Evolutionary conservation across 2,888 invertebrate genomes (phyloP).

Genomic region (Pedicia rivosa): DNA sequence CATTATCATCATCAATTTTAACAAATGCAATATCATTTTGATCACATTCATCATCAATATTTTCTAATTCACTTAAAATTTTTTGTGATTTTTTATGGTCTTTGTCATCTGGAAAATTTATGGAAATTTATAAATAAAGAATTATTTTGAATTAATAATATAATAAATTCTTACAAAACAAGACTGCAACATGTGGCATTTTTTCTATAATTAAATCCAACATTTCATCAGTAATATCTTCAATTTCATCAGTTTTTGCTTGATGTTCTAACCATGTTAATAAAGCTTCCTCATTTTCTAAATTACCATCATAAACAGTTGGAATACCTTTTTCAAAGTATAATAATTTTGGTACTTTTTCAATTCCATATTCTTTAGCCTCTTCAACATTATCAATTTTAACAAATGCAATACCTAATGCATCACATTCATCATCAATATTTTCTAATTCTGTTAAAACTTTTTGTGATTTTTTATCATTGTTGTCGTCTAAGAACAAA

Average conservation of each 20-base stretch:
- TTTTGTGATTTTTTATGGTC: constrained; percentile 83
- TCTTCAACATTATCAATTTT: constrained; percentile 85
- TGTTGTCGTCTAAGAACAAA: constrained; percentile 58
- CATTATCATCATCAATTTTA: constrained; percentile 74
- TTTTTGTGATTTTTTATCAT: constrained; percentile 72
- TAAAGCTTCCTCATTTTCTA: constrained; percentile 80
- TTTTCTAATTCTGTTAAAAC: constrained; percentile 80
- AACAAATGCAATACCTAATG: constrained; percentile 76
- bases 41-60: constrained; percentile 88
- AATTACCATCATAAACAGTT: constrained; percentile 62
- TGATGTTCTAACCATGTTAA: constrained; percentile 75
- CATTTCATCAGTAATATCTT: constrained; percentile 91
- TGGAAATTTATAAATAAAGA: constrained; percentile 9
- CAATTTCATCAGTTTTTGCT: constrained; percentile 76
- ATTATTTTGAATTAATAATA: constrained; percentile 5
- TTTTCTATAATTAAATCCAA: constrained; percentile 74
- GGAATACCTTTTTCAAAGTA: constrained; percentile 69
- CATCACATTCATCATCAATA: constrained; percentile 85
- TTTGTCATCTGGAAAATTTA: constrained; percentile 53
- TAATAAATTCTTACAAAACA: constrained; percentile 59
- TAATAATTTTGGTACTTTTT: constrained; percentile 68
- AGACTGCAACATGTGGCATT: constrained; percentile 75
- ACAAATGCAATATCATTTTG: constrained; percentile 84
- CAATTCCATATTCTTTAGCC: constrained; percentile 81
- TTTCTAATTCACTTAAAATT: constrained; percentile 67